Evolutionary conservation across 2,113 vertebrate species (phyloP), one percentile per base, ranked within the genome.

Genomic region (Noturus placidus): DNA sequence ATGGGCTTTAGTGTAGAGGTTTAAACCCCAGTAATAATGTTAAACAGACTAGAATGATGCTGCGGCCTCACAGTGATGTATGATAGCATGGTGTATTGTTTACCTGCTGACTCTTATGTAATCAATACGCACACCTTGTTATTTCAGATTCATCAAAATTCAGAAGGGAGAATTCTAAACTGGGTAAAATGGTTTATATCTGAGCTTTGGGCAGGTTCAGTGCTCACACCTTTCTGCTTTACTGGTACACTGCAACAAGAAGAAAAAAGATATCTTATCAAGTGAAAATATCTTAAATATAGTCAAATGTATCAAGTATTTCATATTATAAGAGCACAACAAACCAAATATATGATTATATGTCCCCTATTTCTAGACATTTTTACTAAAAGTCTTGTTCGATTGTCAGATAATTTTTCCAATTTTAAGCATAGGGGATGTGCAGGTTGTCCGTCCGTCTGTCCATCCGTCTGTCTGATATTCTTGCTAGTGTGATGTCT

Each of bases 1-100:
- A 85, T 27, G 69, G 78, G 52, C 82, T 81, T 87, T 81, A 52
- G 54, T 81, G 56, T 38, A 35, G 59, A 79, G 59, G 25, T 86
- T 70, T 83, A 77, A 65, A 83, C 35, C 57, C 42, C 19, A 14
- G 33, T 33, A 25, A 50, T 52, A 20, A 74, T 27, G 30, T 30
- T 42, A 63, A 86, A 61, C 42, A 67, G 38, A 11, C 42, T 72
- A 10, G 6, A 70, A 46, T 57, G 78, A 67, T 33, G 30, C 85
- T 35, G 42, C 30, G 19, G 70, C 52, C 35, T 76, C 30, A 20
- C 70, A 4, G 59, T 33, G 8, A 65, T 33, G 42, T 33, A 54
- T 13, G 19, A 85, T 13, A 25, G 33, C 84, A 46, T 7, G 54
- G 10, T 56, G 52, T 35, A 57, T 9, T 4, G 30, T 80, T 38